Base-by-base conservation (phyloP, 2,113 vertebrate species). In the Amphiprion percula region DNA sequence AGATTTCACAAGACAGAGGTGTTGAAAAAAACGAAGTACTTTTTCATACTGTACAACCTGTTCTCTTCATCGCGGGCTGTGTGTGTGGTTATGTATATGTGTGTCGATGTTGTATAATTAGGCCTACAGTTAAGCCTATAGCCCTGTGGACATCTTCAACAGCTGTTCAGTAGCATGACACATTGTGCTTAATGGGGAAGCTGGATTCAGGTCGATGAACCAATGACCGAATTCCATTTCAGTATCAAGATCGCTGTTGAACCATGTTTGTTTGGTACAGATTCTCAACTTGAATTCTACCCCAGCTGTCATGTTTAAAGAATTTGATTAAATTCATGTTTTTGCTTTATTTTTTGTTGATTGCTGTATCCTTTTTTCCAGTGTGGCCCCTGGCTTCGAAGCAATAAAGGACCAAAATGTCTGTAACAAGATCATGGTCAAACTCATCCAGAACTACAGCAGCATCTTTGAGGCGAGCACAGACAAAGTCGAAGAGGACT, bases 391-490 rank as follows among this genome's bases (percentile, higher is more conserved):
- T 39, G 95, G 97, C 69, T 93, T 96, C 54, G 97, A 98, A 80
- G 96, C 96, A 55, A 93, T 99, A 67, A 96, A 93, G 82, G 95
- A 99, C 50, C 97, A 97, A 76, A 95, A 95, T 60, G 94, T 97
- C 86, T 98, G 96, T 79, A 99, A 99, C 91, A 97, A 95, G 77
- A 96, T 98, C 81, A 96, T 97, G 95, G 93, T 92, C 46, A 95
- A 92, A 86, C 94, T 98, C 79, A 95, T 99, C 79, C 96, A 96
- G 93, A 96, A 96, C 89, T 97, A 95, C 87, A 85, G 77, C 54
- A 66, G 76, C 10, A 91, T 98, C 56, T 98, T 99, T 89, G 95
- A 97, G 80, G 50, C 19, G 53, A 21, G 16, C 44, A 15, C 85
- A 14, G 90, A 88, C 24, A 82, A 76, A 71, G 67, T 82, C 30